phyloP scores from a whole-genome alignment of 1,140 invertebrate species.

The Drosophila sp. region DNA sequence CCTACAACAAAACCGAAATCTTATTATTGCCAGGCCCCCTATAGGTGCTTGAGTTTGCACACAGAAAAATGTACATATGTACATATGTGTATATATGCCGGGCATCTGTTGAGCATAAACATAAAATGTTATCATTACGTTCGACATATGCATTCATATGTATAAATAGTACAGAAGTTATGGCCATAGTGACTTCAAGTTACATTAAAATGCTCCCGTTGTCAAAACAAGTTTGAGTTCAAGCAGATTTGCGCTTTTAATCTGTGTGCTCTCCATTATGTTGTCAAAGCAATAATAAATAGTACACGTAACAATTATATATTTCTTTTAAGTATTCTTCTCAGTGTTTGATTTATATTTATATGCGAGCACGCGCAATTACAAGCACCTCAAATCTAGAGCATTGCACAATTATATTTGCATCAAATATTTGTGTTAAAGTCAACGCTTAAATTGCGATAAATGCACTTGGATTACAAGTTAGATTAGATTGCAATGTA shows the following conservation, averaged over 20 bases:
- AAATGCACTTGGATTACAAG: conserved; percentile 1
- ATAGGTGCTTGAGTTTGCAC: neutral
- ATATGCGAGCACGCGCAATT: neutral
- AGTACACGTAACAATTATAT: too few relatives aligned
- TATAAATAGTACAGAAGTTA: neutral
- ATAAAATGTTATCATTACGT: neutral
- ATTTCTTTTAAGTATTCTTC: neutral
- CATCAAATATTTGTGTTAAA: neutral
- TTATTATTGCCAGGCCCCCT: neutral
- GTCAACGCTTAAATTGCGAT: neutral
- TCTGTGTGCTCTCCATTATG: neutral
- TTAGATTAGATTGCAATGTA: neutral
- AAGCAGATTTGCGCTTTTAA: neutral
- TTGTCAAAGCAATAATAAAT: too few relatives aligned
- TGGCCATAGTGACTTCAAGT: neutral
- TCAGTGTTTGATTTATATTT: neutral
- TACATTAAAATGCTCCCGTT: neutral
- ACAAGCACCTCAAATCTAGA: neutral
- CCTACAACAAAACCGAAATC: conserved; percentile 8
- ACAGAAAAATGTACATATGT: neutral
- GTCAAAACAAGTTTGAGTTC: neutral
- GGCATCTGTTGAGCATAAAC: conserved; percentile 13
- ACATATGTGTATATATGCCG: conserved; percentile 1
- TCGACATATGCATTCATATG: neutral
- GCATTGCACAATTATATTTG: neutral